Base-by-base conservation (phyloP, 2,797 vertebrate genomes). In the Vespertilio murinus region DNA sequence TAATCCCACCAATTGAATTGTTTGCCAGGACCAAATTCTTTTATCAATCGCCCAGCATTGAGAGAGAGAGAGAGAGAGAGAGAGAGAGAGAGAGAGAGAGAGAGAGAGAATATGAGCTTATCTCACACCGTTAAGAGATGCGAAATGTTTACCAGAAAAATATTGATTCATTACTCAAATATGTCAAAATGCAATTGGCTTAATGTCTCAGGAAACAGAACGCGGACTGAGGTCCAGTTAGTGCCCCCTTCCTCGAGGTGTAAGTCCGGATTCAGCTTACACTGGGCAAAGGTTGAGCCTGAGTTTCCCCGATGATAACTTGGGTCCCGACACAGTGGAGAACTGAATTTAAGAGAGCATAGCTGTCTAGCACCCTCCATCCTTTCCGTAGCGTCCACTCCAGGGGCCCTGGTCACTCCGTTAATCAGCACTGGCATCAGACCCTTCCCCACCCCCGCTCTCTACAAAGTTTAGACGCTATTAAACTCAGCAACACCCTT, bases 11-110 rank as follows among this genome's bases (percentile, higher is more conserved):
- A 35, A 81, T 25, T 82, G 78, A 94, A 61, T 83, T 78, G 70
- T 73, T 95, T 94, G 91, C 56, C 11, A n/a, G 61, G 87, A 78
- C 77, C 73, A 28, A 89, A 83, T 86, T 74, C 13, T 93, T 74
- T 78, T 73, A 94, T 92, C 79, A 82, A 33, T 45, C 20, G 25
- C 17, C 86, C 65, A 54, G 35, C 4, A 14, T 77, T 69, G 22
- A 65, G n/a, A n/a, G n/a, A n/a, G n/a, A n/a, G n/a, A n/a, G n/a
- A n/a, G n/a, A n/a, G n/a, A n/a, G n/a, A n/a, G n/a, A n/a, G n/a
- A n/a, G n/a, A n/a, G n/a, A n/a, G n/a, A n/a, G n/a, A n/a, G n/a
- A n/a, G n/a, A n/a, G n/a, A n/a, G n/a, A n/a, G n/a, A n/a, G n/a
- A n/a, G n/a, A n/a, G n/a, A n/a, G n/a, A n/a, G n/a, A n/a, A n/a